Base-by-base conservation (phyloP, 2,888 invertebrate genomes). In the Megalurothrips usitatus region DNA sequence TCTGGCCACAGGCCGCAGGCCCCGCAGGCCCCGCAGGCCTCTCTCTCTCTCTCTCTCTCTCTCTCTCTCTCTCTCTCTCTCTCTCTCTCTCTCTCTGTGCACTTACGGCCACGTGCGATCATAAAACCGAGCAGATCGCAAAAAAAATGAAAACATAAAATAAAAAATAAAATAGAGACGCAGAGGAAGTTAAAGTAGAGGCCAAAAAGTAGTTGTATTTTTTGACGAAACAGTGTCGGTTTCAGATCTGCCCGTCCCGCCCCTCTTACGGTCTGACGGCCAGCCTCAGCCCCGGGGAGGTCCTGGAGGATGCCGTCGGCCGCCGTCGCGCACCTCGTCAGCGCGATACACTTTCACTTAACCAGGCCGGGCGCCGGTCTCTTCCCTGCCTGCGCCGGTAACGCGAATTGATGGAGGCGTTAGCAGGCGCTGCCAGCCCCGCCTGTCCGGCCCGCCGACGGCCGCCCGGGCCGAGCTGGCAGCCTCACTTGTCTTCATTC, bases 401-500 rank as follows among this genome's bases (percentile, higher is more conserved):
- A 58, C 58, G 14, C 58, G 14, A 19, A 58, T 58, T 58, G 58
- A 58, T 58, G 58, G 58, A 58, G 58, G 58, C 58, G 58, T 58
- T 58, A 58, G 58, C 19, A 17, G 58, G 17, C 19, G 58, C 14
- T 19, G 58, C 58, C 19, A 6, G 58, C 58, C 58, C 19, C 58
- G 58, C 3, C 34, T 43, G 34, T 43, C 34, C 34, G 34, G 34
- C 58, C 14, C 6, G 58, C 58, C 14, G 58, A 2, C 34, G 58
- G 58, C 58, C 19, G 58, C 14, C 19, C 14, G 14, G 58, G 58
- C 12, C 0, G 58, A 6, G n/a, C 19, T 17, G 58, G 17, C 58
- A 58, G 12, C 68, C 23, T 75, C 68, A 75, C 68, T 75, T 75
- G 68, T 75, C 68, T 75, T 75, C 68, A 75, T 75, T 75, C 68